Conservation (phyloP, 92 coral and sea anemone genomes). For the Montipora capitata region DNA sequence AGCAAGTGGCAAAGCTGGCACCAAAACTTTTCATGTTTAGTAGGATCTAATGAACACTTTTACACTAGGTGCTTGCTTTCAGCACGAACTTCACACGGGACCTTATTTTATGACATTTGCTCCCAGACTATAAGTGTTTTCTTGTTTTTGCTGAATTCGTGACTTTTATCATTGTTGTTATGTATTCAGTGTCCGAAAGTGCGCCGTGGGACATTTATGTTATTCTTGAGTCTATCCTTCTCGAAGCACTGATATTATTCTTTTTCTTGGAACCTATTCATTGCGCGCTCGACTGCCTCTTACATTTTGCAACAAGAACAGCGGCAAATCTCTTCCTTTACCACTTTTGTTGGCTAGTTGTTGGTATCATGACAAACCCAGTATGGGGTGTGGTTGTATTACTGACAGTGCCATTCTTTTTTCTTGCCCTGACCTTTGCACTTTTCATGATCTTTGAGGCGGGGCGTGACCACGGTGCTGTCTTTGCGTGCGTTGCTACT, state of each 20-base stretch:
- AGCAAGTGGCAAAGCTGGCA: no score
- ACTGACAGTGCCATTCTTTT: neutral
- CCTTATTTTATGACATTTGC: no score
- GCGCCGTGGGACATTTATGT: neutral
- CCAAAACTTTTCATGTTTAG: no score
- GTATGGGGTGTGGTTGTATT: neutral
- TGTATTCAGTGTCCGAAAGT: neutral
- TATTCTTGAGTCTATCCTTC: no score
- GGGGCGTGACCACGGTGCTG: neutral
- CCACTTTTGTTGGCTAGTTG: neutral
- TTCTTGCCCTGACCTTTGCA: neutral
- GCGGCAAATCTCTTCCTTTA: no score
- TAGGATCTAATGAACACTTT: no score
- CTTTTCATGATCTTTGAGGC: neutral
- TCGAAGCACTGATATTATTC: neutral
- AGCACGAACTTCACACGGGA: no score
- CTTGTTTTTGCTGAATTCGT: neutral
- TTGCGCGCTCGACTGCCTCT: no score
- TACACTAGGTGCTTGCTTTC: no score
- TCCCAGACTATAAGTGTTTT: no score
- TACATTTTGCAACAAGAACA: no score
- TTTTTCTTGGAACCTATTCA: neutral
- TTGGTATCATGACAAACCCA: conserved; percentile 5
- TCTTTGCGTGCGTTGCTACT: neutral
- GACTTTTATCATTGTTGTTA: neutral